These are phyloP conservation scores for Trachops cirrhosus DNA, from an alignment of 2,797 vertebrate species.

Conservation along the genomic window DNA sequence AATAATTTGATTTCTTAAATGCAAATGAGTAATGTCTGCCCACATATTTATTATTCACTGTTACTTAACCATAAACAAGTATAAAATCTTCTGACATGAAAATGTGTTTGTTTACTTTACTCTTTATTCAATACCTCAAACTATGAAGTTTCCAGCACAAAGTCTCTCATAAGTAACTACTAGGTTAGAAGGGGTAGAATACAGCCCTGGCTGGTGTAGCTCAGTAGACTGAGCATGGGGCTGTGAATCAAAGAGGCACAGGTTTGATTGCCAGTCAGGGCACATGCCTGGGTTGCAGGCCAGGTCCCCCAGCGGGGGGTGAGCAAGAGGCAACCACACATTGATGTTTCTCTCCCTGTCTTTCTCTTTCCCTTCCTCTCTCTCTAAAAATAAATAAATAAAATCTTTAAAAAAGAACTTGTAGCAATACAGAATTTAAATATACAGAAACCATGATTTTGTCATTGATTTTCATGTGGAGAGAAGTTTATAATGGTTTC, in stretches of 20 bases:
- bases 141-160: neutral
- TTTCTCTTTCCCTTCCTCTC: too few species aligned
- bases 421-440: neutral
- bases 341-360: too few species aligned
- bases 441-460: neutral
- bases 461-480: conserved; percentile 30
- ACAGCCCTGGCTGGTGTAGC: neutral
- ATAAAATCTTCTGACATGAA: conserved; percentile 40
- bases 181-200: neutral
- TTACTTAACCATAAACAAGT: conserved; percentile 14
- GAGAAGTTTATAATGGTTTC: conserved; percentile 13
- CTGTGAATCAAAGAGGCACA: too few species aligned
- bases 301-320: too few species aligned
- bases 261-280: too few species aligned
- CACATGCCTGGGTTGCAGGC: too few species aligned
- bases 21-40: neutral
- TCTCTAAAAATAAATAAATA: too few species aligned
- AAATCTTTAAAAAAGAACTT: neutral
- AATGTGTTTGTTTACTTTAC: neutral
- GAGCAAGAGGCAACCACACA: too few species aligned
- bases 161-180: neutral
- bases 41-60: conserved; percentile 39
- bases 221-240: too few species aligned
- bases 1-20: conserved; percentile 47
- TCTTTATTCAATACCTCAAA: conserved; percentile 26